phyloP scores from a whole-genome alignment of 2,888 invertebrate genomes.

The Heteromurus nitidus region DNA sequence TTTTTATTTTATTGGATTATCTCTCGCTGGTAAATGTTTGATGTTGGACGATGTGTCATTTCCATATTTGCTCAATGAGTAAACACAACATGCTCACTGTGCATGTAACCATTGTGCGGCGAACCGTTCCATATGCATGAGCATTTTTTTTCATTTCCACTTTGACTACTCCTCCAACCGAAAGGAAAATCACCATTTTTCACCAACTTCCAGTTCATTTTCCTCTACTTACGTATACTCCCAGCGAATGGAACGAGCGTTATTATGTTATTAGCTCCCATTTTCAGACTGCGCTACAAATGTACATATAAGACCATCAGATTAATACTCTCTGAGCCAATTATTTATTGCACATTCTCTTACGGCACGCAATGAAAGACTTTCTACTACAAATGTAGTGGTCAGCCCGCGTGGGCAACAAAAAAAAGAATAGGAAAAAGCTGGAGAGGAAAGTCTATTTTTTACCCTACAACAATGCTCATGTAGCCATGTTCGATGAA shows the following conservation, averaged over 20 bases:
- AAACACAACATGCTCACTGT: conserved; percentile 38
- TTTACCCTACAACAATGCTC: too few relatives aligned
- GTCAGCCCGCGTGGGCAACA: too few relatives aligned
- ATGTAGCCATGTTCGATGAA: conserved; percentile 21
- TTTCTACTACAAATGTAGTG: neutral
- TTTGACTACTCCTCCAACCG: neutral
- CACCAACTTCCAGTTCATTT: conserved; percentile 7
- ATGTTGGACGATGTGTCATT: conserved; percentile 53
- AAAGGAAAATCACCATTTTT: conserved; percentile 18
- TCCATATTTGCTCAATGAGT: conserved; percentile 52
- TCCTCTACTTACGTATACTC: too few relatives aligned
- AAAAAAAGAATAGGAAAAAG: too few relatives aligned
- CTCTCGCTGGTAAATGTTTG: conserved; percentile 47
- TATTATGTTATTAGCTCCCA: neutral
- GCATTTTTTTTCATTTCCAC: neutral
- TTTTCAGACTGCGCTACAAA: neutral
- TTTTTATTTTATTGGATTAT: conserved; percentile 50
- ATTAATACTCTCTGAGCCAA: conserved; percentile 44
- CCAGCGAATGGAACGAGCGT: too few relatives aligned
- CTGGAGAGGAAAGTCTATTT: neutral
- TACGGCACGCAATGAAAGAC: conserved; percentile 29
- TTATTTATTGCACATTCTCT: conserved; percentile 54
- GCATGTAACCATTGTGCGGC: conserved; percentile 39
- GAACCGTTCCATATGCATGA: conserved; percentile 1
- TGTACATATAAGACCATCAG: conserved; percentile 32